A percentile compares a stretch with the other conserved stretches of the same genome.
phyloP scores from a whole-genome alignment of 2,113 vertebrate genomes.

The Galbula dea region DNA sequence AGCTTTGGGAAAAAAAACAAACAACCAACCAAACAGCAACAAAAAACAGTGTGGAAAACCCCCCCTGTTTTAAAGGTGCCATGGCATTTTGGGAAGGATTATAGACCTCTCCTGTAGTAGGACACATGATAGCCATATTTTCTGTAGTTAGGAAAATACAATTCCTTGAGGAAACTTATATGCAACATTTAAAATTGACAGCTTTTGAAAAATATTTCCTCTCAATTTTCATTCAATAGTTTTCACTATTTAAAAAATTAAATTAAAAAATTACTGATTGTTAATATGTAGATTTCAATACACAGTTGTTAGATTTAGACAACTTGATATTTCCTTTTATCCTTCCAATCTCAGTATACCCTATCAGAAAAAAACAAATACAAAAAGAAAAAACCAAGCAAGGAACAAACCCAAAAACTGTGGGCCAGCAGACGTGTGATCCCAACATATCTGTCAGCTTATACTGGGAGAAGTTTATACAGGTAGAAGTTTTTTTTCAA shows the following conservation, averaged over 20 bases:
- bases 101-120: not conserved
- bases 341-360: not conserved
- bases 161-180: not conserved
- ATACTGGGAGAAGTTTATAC: not conserved
- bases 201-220: not conserved
- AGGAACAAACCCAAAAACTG: not conserved
- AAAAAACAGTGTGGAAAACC: not conserved
- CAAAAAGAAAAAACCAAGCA: not conserved
- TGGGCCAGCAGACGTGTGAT: not conserved
- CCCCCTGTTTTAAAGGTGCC: rapidly evolving
- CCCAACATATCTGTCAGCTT: not conserved
- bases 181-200: not conserved
- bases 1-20: not conserved
- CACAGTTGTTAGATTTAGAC: not conserved
- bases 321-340: not conserved
- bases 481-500: not conserved
- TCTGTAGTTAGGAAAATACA: not conserved
- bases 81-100: not conserved
- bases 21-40: not conserved
- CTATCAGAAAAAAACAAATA: not conserved
- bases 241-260: not conserved
- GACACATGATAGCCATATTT: not conserved
- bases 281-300: not conserved
- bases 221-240: not conserved
- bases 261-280: not conserved